Percentiles rank a stretch among this genome's conserved stretches.
Evolutionary conservation across 2,113 vertebrate genomes (phyloP).

Genomic region (Oreochromis spilurus): DNA sequence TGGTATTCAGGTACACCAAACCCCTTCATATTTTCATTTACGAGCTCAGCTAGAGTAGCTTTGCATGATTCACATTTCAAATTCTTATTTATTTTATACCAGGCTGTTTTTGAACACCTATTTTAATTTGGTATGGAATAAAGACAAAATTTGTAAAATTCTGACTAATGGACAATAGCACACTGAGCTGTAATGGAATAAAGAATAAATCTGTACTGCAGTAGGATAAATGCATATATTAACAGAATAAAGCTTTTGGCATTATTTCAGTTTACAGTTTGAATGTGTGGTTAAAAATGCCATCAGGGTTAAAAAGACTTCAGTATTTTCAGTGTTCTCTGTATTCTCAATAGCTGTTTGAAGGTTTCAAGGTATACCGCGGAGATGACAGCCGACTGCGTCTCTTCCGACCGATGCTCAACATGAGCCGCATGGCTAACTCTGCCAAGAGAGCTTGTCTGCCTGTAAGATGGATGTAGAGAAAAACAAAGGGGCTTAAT

Average conservation of each 20-base stretch:
- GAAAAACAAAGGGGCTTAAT: neutral
- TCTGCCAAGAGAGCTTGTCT: constrained; percentile 80
- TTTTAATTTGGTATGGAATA: neutral
- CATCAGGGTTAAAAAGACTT: neutral
- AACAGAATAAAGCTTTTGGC: neutral
- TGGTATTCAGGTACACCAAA: constrained; percentile 8
- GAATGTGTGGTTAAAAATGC: neutral
- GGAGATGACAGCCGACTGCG: constrained; percentile 81
- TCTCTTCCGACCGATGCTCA: constrained; percentile 85
- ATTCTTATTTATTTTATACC: neutral
- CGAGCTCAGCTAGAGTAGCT: fast-evolving
- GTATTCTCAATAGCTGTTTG: constrained; percentile 76
- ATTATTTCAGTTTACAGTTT: fast-evolving
- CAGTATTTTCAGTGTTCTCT: neutral
- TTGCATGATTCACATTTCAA: neutral
- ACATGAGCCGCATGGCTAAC: constrained; percentile 82
- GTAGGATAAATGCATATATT: neutral
- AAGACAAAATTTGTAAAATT: neutral
- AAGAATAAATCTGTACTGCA: neutral
- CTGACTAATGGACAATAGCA: neutral
- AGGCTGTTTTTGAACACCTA: neutral
- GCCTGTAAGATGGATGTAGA: constrained; percentile 72
- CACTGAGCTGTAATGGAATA: neutral
- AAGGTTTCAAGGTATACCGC: constrained; percentile 87
- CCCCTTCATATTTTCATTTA: fast-evolving